Percentiles rank a stretch among this genome's conserved stretches.
These are phyloP conservation scores for Ceratosolen fusciceps DNA, from an alignment of 1,140 invertebrate genomes.

Conservation along the genomic window DNA sequence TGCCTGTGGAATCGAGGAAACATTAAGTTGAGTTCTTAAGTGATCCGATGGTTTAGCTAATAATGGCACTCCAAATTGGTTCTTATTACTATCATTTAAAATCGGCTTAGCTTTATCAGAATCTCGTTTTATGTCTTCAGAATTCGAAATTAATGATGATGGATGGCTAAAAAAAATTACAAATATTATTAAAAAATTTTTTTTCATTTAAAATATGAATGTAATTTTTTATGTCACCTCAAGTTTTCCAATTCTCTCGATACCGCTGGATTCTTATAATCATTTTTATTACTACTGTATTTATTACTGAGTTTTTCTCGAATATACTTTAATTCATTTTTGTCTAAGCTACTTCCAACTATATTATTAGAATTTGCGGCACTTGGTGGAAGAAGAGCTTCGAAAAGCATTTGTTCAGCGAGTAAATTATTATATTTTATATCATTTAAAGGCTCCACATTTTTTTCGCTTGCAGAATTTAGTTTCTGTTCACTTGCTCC, in stretches of 20 bases:
- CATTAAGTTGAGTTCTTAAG: constrained; percentile 55
- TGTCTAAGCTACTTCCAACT: constrained; percentile 63
- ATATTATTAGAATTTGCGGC: constrained; percentile 58
- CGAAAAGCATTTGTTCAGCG: constrained; percentile 60
- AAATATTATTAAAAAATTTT: neutral
- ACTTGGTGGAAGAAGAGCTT: constrained; percentile 61
- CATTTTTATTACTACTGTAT: constrained; percentile 18
- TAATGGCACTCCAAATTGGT: constrained; percentile 1
- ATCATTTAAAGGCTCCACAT: constrained; percentile 44
- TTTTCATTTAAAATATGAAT: neutral
- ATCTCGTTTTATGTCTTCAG: constrained; percentile 12
- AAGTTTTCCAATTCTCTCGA: constrained; percentile 37
- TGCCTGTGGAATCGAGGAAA: constrained; percentile 51
- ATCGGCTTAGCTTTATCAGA: neutral
- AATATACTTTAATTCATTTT: constrained; percentile 59
- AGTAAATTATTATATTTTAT: constrained; percentile 47
- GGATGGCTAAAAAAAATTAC: constrained; percentile 9
- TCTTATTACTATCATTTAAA: constrained; percentile 9
- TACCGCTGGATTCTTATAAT: constrained; percentile 20
- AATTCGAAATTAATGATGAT: constrained; percentile 14
- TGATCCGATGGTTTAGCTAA: constrained; percentile 14
- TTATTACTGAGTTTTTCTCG: constrained; percentile 63
- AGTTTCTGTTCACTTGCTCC: neutral
- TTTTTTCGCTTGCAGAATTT: constrained; percentile 16
- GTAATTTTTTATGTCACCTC: constrained; percentile 17